Evolutionary conservation across 2,113 vertebrate genomes (phyloP).

Genomic region (Pseudorhombus dupliciocellatus): DNA sequence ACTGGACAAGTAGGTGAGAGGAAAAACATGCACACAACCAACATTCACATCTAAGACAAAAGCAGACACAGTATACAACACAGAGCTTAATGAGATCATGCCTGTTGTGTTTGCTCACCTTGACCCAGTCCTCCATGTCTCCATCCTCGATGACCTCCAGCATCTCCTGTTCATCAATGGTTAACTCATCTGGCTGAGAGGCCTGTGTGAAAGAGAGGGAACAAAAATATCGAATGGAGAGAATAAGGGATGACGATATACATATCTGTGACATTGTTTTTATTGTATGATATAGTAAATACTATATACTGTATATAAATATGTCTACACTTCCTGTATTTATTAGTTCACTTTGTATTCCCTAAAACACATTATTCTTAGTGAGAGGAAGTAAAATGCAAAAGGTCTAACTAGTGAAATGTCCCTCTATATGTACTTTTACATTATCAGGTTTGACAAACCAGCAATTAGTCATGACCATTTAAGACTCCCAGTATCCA

Average conservation of each 20-base stretch:
- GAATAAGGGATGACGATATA: not conserved
- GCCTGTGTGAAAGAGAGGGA: conserved; percentile 79
- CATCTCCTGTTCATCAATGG: conserved; percentile 97
- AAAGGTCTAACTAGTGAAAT: no score
- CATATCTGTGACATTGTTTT: not conserved
- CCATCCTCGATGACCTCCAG: conserved; percentile 99
- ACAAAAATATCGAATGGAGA: not conserved
- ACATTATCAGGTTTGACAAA: no score
- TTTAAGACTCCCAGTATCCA: no score
- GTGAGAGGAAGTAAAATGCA: no score
- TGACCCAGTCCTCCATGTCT: conserved; percentile 99
- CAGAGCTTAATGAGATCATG: not conserved
- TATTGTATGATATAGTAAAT: no score
- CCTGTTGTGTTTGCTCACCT: conserved; percentile 79
- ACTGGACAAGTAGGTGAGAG: not conserved
- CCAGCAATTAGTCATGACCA: no score
- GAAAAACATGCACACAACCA: not conserved
- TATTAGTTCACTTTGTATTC: no score
- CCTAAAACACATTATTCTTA: no score
- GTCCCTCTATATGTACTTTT: no score
- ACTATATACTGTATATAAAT: no score
- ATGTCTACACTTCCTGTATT: no score
- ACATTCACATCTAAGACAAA: not conserved
- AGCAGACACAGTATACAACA: not conserved
- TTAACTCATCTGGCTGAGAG: conserved; percentile 96